Evolutionary conservation across 2,797 vertebrate species (phyloP), one percentile per base, ranked within the genome.

Genomic region (Cossypha caffra): DNA sequence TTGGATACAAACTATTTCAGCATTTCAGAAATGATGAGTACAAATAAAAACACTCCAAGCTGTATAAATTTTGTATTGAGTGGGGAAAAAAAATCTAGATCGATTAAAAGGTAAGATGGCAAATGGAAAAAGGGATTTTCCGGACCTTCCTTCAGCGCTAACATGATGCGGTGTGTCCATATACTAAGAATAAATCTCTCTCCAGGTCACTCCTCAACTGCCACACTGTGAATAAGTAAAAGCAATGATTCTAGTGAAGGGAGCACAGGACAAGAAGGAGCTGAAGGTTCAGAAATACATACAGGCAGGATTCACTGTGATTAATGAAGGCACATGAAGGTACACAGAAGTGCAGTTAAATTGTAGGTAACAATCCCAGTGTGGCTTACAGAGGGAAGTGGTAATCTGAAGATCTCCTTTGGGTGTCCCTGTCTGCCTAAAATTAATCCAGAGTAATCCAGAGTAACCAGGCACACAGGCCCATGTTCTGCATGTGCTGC

Each of bases 381-480:
- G 0, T 40, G 54, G 8, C 0, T 75, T 61, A 61, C 11, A 47
- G 45, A 81, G 29, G 13, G 14, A 48, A 75, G 63, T 14, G 29
- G 28, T 16, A 75, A 84, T 54, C 48, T 57, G 29, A 72, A 73
- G 19, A 5, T 75, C 21, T 64, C 38, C 23, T 37, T 20, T 4
- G 8, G 14, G 18, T 74, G 16, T 80, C 57, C 33, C 33, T 42
- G 5, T 20, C 35, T 86, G 51, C 47, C 48, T 67, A 29, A 68
- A 4, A 38, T 50, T 50, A 50, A 50, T 51, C 26, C 16, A 29
- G 48, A 51, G 13, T 61, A 42, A 75, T 35, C 5, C 57, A 52
- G 47, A 35, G 42, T 26, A 75, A 67, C 20, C 19, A 80, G 47
- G 40, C 2, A 5, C 33, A 38, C 2, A 0, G 1, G 1, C 7